Conservation (phyloP, 2,888 invertebrate genomes). For the Leptopterna dolabrata region DNA sequence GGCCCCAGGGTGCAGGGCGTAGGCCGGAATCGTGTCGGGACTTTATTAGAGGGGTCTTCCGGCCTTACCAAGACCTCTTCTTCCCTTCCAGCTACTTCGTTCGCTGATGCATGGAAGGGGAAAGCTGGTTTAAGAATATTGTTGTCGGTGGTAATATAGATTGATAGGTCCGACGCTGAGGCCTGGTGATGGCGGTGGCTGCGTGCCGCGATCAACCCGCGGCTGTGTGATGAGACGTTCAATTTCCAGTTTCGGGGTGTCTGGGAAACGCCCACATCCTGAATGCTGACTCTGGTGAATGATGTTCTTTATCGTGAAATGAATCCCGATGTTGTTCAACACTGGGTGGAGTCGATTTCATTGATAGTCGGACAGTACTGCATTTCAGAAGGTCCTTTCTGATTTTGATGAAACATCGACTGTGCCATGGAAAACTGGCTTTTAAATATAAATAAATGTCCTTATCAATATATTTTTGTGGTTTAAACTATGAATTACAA, state of each 20-base stretch:
- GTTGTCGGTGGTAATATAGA: background rate
- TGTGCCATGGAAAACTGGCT: no score
- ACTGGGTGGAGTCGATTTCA: background rate
- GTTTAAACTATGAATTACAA: no score
- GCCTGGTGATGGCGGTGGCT: background rate
- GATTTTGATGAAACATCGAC: no score
- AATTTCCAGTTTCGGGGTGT: background rate
- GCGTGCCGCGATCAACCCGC: background rate
- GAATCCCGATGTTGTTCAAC: background rate
- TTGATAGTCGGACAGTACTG: background rate
- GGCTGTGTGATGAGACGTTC: background rate
- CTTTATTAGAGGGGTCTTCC: background rate
- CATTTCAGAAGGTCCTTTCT: background rate
- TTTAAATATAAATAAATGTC: no score
- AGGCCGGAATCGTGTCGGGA: slow-evolving; percentile 2
- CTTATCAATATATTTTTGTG: no score
- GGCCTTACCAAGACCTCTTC: background rate
- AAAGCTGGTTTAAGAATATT: background rate
- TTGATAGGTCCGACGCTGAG: background rate
- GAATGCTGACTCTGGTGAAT: background rate
- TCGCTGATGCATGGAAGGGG: background rate
- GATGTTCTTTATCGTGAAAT: background rate
- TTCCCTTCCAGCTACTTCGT: background rate
- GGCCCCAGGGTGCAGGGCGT: slow-evolving; percentile 1
- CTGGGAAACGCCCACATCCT: background rate